A percentile compares a stretch with the other conserved stretches of the same genome.
Conservation (phyloP, 2,888 invertebrate genomes). For the Lamellibrachia columna region DNA sequence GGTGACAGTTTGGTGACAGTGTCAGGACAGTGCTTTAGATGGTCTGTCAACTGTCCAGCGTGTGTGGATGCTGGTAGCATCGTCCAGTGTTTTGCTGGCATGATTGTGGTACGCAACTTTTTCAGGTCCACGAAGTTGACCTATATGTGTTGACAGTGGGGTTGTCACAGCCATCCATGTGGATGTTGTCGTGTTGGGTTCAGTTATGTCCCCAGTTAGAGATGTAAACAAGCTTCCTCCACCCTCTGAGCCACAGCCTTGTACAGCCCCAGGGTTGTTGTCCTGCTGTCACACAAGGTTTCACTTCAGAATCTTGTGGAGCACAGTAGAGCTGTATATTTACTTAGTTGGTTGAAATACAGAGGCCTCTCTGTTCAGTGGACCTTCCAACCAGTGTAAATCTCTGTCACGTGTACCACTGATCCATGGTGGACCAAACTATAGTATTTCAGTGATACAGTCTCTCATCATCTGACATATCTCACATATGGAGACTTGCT, state of each 20-base stretch:
- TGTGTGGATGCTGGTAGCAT: neutral
- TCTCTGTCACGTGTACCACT: too few species aligned
- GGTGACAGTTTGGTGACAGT: neutral
- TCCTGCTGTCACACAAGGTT: neutral
- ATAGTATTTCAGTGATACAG: too few species aligned
- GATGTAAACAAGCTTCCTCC: neutral
- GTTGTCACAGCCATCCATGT: neutral
- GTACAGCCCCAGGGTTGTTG: too few species aligned
- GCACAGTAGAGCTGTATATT: neutral
- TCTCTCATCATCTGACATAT: too few species aligned
- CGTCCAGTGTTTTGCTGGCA: neutral
- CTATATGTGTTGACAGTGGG: neutral
- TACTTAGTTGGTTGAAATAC: neutral
- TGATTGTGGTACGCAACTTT: neutral
- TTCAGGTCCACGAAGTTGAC: too few species aligned
- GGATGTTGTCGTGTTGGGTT: neutral
- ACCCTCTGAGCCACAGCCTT: neutral
- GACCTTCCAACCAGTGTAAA: neutral
- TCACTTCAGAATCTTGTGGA: neutral
- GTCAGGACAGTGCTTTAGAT: neutral
- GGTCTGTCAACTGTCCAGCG: neutral
- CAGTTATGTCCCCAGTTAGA: neutral
- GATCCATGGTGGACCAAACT: too few species aligned
- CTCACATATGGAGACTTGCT: too few species aligned
- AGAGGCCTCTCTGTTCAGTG: neutral